Percentiles rank a stretch among this genome's conserved stretches.
Evolutionary conservation across 2,113 vertebrate species (phyloP).

Genomic region (Melospiza georgiana): DNA sequence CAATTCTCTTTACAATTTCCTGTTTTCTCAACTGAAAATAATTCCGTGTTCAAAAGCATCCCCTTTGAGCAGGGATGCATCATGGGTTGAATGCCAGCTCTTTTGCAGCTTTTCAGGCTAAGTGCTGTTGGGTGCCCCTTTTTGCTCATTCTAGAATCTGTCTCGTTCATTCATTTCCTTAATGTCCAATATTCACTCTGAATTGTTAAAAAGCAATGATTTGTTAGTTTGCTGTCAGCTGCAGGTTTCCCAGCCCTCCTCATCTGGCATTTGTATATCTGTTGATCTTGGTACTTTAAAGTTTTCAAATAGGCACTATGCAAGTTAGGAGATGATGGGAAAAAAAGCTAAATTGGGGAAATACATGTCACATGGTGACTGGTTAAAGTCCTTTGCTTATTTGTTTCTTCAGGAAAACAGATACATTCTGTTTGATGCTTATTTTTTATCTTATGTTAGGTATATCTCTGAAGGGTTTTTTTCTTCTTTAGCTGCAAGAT

Average conservation of each 20-base stretch:
- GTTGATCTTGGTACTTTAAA: neutral
- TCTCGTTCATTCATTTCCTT: neutral
- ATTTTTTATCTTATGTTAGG: neutral
- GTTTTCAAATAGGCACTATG: neutral
- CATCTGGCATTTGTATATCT: neutral
- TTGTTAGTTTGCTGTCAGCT: neutral
- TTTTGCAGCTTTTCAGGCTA: neutral
- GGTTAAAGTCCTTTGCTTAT: neutral
- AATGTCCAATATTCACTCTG: neutral
- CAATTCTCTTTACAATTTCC: neutral
- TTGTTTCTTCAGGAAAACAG: neutral
- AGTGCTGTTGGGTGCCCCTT: neutral
- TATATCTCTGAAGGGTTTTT: accelerated
- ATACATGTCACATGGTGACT: neutral
- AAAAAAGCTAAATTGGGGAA: neutral
- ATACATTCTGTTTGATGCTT: neutral
- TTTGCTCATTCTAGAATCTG: neutral
- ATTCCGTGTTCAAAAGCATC: neutral
- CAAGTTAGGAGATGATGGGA: neutral
- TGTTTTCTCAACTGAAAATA: neutral
- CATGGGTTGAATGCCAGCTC: neutral
- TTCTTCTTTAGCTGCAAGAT: neutral
- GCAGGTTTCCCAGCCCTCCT: neutral
- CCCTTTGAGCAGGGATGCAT: neutral
- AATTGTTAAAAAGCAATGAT: neutral